Percentiles rank a stretch among this genome's conserved stretches.
Evolutionary conservation across 2,113 vertebrate species (phyloP).

Genomic region (Cyphotilapia sp.): DNA sequence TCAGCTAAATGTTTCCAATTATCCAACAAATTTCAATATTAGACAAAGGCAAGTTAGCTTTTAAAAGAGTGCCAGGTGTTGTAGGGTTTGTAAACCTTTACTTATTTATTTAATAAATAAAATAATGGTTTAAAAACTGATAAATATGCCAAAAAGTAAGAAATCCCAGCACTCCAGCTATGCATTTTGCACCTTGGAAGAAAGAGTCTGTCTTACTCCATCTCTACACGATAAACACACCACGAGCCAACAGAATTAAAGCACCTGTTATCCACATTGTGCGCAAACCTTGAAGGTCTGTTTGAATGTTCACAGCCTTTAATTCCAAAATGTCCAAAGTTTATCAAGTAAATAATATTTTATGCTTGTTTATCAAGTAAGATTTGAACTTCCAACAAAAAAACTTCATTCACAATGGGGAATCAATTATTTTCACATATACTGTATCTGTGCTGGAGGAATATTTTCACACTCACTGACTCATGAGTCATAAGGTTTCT

Average conservation of each 20-base stretch:
- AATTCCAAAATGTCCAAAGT: not conserved
- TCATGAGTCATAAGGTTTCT: fast-evolving
- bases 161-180: not conserved
- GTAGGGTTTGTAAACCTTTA: not conserved
- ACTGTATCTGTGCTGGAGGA: not conserved
- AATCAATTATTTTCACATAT: not conserved
- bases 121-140: not conserved
- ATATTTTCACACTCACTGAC: not conserved
- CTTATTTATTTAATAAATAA: not conserved
- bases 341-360: not conserved
- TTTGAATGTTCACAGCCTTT: not conserved
- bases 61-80: not conserved
- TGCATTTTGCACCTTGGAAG: not conserved
- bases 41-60: not conserved
- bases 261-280: fast-evolving
- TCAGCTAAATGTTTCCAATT: not conserved
- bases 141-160: not conserved
- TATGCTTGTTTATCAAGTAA: not conserved
- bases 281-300: not conserved
- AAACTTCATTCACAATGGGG: fast-evolving
- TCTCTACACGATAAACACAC: fast-evolving
- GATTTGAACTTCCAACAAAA: not conserved
- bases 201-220: not conserved
- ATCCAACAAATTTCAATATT: not conserved
- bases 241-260: not conserved